These are phyloP conservation scores for Brienomyrus longianalis DNA, from an alignment of 2,113 vertebrate genomes.

Conservation along the genomic window DNA sequence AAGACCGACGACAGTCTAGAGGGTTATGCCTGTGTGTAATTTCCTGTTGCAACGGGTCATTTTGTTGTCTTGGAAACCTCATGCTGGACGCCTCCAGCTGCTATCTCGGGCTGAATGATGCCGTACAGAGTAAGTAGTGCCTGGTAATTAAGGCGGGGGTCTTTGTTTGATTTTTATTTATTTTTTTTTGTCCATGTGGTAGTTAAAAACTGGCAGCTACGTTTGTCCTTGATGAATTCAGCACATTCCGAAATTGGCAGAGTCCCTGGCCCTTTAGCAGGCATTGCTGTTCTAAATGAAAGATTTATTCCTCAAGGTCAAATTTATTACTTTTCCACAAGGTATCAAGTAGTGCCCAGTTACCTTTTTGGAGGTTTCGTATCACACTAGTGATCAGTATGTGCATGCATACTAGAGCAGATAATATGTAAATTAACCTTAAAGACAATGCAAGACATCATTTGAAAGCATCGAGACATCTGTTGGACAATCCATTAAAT, in stretches of 20 bases:
- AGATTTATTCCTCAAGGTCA: slow-evolving; percentile 10
- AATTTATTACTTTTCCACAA: neutral
- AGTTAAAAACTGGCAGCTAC: slow-evolving; percentile 22
- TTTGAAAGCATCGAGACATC: neutral
- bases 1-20: neutral
- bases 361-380: neutral
- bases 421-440: neutral
- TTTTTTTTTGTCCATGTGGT: neutral
- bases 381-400: neutral
- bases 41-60: slow-evolving; percentile 14
- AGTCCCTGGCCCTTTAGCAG: neutral
- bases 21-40: slow-evolving; percentile 24
- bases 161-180: slow-evolving; percentile 30
- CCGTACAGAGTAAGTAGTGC: slow-evolving; percentile 11
- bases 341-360: neutral
- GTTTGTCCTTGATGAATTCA: slow-evolving; percentile 32
- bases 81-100: slow-evolving; percentile 40
- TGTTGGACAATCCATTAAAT: neutral
- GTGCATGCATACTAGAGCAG: neutral
- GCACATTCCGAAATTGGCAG: slow-evolving; percentile 23
- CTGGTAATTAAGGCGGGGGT: slow-evolving; percentile 7
- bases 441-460: neutral
- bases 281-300: neutral
- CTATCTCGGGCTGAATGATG: slow-evolving; percentile 31
- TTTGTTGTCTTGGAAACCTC: slow-evolving; percentile 45